These are phyloP conservation scores for Siniperca undulata DNA, from an alignment of 2,797 vertebrate species.

Conservation along the genomic window DNA sequence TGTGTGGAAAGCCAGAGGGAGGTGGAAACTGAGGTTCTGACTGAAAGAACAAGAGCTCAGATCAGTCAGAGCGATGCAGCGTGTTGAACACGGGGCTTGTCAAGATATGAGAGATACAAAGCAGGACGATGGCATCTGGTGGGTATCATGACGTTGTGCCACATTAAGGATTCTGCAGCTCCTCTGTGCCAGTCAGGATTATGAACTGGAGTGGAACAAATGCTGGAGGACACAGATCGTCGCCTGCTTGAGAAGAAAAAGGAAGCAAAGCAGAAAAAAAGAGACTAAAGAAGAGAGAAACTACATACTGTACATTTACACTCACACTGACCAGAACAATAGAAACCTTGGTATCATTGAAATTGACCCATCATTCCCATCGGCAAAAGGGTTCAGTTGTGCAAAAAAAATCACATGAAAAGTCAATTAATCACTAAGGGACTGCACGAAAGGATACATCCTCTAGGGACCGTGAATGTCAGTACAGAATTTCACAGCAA, in stretches of 20 bases:
- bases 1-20: constrained; percentile 6
- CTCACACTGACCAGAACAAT: neutral
- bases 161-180: constrained; percentile 60
- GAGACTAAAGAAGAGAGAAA: neutral
- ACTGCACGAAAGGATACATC: too few relatives aligned
- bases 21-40: constrained; percentile 36
- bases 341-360: neutral
- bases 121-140: constrained; percentile 12
- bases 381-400: neutral
- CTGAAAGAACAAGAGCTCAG: constrained; percentile 36
- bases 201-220: constrained; percentile 49
- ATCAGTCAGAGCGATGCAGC: constrained; percentile 15
- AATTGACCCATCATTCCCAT: neutral
- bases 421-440: too few relatives aligned
- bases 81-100: constrained; percentile 6
- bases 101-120: constrained; percentile 33
- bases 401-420: neutral
- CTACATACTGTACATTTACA: neutral
- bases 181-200: constrained; percentile 30
- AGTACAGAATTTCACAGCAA: too few relatives aligned
- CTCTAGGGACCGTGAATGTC: too few relatives aligned
- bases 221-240: constrained; percentile 32
- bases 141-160: constrained; percentile 44
- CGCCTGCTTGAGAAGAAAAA: constrained; percentile 6
- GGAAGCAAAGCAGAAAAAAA: neutral